A percentile compares a stretch with the other conserved stretches of the same genome.
phyloP scores from a whole-genome alignment of 92 coral and sea anemone genomes.

The Desmophyllum pertusum region DNA sequence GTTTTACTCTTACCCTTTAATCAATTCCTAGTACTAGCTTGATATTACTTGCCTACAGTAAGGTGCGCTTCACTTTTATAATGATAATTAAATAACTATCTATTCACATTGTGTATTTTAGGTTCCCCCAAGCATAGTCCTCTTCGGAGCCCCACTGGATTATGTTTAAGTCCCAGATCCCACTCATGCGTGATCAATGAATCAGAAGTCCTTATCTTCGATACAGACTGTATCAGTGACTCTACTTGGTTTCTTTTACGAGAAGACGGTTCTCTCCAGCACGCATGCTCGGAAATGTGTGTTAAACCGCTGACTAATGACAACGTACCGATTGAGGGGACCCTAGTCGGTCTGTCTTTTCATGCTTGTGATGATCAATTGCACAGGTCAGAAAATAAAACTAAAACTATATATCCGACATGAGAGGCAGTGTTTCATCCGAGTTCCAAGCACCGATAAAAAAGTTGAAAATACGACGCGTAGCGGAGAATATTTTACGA shows the following conservation, averaged over 20 bases:
- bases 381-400: slow-evolving; percentile 39
- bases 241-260: slow-evolving; percentile 32
- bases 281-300: slow-evolving; percentile 48
- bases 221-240: slow-evolving; percentile 34
- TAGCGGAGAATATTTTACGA: too few relatives aligned
- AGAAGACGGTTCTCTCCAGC: slow-evolving; percentile 34
- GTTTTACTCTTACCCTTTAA: too few relatives aligned
- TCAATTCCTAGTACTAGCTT: too few relatives aligned
- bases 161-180: slow-evolving; percentile 21
- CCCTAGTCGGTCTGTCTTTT: slow-evolving; percentile 30
- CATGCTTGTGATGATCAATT: not conserved
- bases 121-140: slow-evolving; percentile 29
- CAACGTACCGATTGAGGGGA: slow-evolving; percentile 14
- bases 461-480: too few relatives aligned
- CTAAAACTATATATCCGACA: too few relatives aligned
- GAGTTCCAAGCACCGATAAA: too few relatives aligned
- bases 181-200: slow-evolving; percentile 31
- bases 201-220: slow-evolving; percentile 22
- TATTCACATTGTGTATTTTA: not conserved
- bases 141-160: slow-evolving; percentile 22
- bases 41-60: not conserved
- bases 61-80: too few relatives aligned
- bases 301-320: slow-evolving; percentile 13
- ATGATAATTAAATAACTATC: too few relatives aligned
- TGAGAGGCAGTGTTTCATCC: too few relatives aligned